Base-by-base conservation (phyloP, 2,888 invertebrate species). In the Aphidoletes aphidimyza region DNA sequence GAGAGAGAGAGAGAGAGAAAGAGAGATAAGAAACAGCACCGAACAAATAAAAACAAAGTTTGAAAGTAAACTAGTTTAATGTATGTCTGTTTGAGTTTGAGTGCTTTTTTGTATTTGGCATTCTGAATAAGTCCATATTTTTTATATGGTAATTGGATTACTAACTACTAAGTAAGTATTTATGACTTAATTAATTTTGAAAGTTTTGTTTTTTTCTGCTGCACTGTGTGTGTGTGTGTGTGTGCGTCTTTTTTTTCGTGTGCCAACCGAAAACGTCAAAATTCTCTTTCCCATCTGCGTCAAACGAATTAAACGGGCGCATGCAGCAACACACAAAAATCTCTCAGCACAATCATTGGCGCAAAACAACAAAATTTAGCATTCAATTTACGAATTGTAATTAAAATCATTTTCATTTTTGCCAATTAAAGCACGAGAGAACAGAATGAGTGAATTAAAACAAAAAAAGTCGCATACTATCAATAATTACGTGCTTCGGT, bases 61-160 rank as follows among this genome's bases (percentile, higher is more conserved):
- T 69, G 69, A 69, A 69, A 69, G 69, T 69, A 69, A 69, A 69
- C 69, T 69, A 69, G 69, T 69, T 69, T 69, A 54, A 54, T 3
- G 54, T 54, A 69, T 69, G 69, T 30, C 26, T 69, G 34, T 69
- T 69, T 69, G 30, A 69, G 69, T 30, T 69, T 30, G 8, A 30
- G 69, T 54, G n/a, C 26, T 54, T 54, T 22, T 54, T 17, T 69
- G 1, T 69, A 69, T 69, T 69, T 30, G 30, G 69, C 30, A 69
- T 69, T 69, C 69, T 69, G 69, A 69, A 69, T 69, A 69, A 69
- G 69, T 69, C 69, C 69, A 69, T 69, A 69, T 69, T 69, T 69
- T 69, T 69, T 69, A 69, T 69, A 30, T 69, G 69, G 69, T 69
- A 69, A 69, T 69, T 69, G 69, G 69, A 69, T 69, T 69, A 69